phyloP scores from a whole-genome alignment of 2,113 vertebrate genomes.

The Miniopterus natalensis region DNA sequence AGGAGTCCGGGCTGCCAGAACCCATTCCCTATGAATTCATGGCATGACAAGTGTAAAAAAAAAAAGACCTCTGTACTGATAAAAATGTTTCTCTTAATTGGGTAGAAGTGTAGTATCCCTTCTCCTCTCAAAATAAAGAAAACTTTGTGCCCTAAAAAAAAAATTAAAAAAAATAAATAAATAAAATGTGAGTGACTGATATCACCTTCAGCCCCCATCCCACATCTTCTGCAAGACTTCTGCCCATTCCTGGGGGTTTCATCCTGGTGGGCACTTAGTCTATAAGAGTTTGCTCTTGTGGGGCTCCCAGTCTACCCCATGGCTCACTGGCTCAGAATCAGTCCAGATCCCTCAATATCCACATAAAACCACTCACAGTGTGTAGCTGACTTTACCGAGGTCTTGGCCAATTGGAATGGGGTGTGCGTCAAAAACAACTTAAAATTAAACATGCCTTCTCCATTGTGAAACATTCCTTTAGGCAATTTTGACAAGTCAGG shows the following conservation, averaged over 20 bases:
- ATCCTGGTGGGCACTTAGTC: not conserved
- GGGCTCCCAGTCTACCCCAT: not conserved
- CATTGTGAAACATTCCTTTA: not conserved
- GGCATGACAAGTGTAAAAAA: too few relatives aligned
- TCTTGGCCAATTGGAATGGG: not conserved
- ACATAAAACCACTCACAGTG: not conserved
- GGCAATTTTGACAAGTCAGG: not conserved
- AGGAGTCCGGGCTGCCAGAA: too few relatives aligned
- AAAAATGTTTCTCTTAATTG: too few relatives aligned
- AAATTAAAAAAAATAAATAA: too few relatives aligned
- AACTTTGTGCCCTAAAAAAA: too few relatives aligned
- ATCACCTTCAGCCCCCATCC: not conserved
- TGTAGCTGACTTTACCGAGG: not conserved
- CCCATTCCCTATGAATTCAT: too few relatives aligned
- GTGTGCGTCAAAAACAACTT: not conserved
- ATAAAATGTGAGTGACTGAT: not conserved
- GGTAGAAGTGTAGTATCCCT: too few relatives aligned
- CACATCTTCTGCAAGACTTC: not conserved
- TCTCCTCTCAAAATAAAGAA: too few relatives aligned
- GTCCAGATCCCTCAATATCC: not conserved
- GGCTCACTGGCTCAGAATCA: not conserved
- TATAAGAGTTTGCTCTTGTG: not conserved
- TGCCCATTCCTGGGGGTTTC: not conserved
- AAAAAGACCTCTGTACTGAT: too few relatives aligned
- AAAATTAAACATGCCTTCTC: not conserved